Conservation (phyloP, 2,797 vertebrate genomes). For the Emydoidea blandingii region DNA sequence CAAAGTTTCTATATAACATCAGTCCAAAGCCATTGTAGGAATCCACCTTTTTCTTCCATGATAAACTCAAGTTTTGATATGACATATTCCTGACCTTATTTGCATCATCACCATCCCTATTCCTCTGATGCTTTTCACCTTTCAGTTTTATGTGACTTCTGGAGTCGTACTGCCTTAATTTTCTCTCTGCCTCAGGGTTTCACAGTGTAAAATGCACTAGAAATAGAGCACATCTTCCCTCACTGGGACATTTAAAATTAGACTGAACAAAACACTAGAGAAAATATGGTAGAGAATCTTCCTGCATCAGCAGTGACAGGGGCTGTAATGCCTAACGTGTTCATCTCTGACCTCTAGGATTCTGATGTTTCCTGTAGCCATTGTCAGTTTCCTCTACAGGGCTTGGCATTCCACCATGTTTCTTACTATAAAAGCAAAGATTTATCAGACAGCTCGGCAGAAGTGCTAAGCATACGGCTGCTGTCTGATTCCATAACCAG, state of each 20-base stretch:
- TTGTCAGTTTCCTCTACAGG: background rate
- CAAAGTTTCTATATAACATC: background rate
- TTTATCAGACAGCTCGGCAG: accelerated
- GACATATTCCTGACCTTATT: background rate
- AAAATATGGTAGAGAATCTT: background rate
- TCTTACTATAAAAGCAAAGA: background rate
- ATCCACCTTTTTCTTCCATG: background rate
- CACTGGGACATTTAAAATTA: background rate
- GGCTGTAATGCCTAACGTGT: background rate
- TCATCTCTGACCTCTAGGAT: background rate
- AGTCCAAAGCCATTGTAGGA: background rate
- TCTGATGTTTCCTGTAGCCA: background rate
- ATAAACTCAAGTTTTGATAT: no score
- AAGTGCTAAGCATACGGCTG: background rate
- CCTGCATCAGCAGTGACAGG: background rate
- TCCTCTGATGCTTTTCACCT: background rate
- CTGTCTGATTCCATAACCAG: accelerated
- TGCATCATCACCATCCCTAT: background rate
- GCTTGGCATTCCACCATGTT: background rate
- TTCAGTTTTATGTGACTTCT: background rate
- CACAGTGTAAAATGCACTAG: background rate
- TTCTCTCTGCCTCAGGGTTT: background rate
- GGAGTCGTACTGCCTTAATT: background rate
- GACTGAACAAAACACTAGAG: background rate
- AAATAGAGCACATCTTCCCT: background rate